phyloP scores from a whole-genome alignment of 2,888 invertebrate genomes.

The Pandemis corylana region DNA sequence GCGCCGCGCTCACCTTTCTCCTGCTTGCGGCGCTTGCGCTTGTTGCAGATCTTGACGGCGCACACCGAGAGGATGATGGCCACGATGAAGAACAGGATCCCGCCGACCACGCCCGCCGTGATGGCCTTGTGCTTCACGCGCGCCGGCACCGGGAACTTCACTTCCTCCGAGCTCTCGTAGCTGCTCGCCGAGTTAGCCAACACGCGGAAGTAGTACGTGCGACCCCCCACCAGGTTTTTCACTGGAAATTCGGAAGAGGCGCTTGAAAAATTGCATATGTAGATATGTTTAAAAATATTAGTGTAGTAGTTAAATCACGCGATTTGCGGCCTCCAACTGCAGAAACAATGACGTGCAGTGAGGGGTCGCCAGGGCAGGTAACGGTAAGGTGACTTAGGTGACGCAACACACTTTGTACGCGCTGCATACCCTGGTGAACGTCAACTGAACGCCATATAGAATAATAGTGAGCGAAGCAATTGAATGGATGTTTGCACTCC shows the following conservation, averaged over 20 bases:
- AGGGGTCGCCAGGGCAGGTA: too few relatives aligned
- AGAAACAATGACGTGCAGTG: too few relatives aligned
- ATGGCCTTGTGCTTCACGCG: conserved; percentile 97
- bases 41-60: conserved; percentile 99
- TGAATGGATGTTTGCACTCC: too few relatives aligned
- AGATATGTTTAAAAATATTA: too few relatives aligned
- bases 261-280: neutral
- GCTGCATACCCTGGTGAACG: too few relatives aligned
- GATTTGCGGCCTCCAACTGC: too few relatives aligned
- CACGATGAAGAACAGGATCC: conserved; percentile 98
- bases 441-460: too few relatives aligned
- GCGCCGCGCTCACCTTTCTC: conserved; percentile 93
- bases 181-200: conserved; percentile 94
- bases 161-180: conserved; percentile 94
- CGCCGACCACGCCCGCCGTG: conserved; percentile 98
- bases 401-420: too few relatives aligned
- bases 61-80: conserved; percentile 98
- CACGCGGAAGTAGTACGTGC: conserved; percentile 96
- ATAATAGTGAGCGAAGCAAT: too few relatives aligned
- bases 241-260: conserved; percentile 82
- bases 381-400: too few relatives aligned
- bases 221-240: conserved; percentile 95
- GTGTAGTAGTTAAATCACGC: too few relatives aligned
- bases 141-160: conserved; percentile 95
- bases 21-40: conserved; percentile 97